Conservation (phyloP, 2,888 invertebrate genomes). For the Clepsis dumicolana region DNA sequence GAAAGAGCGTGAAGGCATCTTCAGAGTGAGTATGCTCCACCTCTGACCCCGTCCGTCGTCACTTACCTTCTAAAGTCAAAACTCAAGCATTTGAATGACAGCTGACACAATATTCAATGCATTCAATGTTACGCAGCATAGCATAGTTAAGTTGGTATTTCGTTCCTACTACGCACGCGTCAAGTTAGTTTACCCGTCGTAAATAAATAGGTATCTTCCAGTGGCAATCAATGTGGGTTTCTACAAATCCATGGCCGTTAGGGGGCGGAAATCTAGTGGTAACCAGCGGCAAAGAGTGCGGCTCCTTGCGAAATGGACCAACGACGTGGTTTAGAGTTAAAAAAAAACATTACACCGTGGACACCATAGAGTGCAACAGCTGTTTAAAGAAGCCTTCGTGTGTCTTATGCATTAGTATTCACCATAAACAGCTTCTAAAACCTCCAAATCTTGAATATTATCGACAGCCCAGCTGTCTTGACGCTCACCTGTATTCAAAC, state of each 20-base stretch:
- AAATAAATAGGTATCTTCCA: too few species aligned
- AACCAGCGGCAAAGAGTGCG: too few species aligned
- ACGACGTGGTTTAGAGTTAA: too few species aligned
- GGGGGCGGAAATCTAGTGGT: too few species aligned
- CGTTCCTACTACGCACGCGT: slow-evolving; percentile 5
- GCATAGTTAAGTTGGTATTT: slow-evolving; percentile 21
- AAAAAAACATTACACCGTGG: too few species aligned
- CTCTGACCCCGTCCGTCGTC: not conserved
- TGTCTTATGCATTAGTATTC: too few species aligned
- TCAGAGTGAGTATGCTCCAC: not conserved
- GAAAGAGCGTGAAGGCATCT: not conserved
- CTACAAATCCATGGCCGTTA: too few species aligned
- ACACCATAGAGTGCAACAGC: too few species aligned
- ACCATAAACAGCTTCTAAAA: not conserved
- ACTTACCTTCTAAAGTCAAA: not conserved
- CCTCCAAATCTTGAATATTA: not conserved
- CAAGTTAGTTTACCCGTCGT: not conserved
- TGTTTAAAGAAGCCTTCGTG: too few species aligned
- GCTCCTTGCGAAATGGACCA: too few species aligned
- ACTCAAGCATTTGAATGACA: not conserved
- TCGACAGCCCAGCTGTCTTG: not conserved
- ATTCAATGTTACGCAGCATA: slow-evolving; percentile 1
- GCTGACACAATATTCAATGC: slow-evolving; percentile 12
- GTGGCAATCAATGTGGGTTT: too few species aligned
- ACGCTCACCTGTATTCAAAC: not conserved